A percentile compares a stretch with the other conserved stretches of the same genome.
Conservation (phyloP, 2,113 vertebrate genomes). For the Etheostoma cragini region DNA sequence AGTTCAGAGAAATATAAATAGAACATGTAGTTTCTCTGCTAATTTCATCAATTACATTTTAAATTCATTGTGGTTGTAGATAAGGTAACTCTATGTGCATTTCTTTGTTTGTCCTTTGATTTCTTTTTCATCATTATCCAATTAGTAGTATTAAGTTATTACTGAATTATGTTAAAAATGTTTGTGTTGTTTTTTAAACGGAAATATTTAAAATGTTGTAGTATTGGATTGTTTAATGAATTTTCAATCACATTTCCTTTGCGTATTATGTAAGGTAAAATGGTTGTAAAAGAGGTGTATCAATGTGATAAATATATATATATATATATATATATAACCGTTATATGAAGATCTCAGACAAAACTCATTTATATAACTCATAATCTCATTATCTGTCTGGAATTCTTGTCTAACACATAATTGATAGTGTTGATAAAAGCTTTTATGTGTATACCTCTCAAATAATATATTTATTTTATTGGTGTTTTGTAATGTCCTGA, state of each 20-base stretch:
- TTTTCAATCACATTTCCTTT: neutral
- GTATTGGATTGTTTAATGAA: neutral
- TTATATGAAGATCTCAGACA: neutral
- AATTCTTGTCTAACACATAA: neutral
- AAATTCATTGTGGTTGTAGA: neutral
- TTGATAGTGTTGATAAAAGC: neutral
- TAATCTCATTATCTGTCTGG: conserved; percentile 9
- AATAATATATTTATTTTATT: neutral
- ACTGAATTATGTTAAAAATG: neutral
- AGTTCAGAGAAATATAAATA: neutral
- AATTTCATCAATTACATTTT: neutral
- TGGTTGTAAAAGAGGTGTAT: neutral
- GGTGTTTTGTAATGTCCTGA: neutral
- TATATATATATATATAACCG: too few relatives aligned
- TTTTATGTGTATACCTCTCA: neutral
- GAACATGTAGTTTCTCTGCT: neutral
- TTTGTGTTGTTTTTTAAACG: neutral
- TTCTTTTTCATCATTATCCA: neutral
- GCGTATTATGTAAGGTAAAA: neutral
- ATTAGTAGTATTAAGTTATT: neutral
- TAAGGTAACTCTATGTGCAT: neutral
- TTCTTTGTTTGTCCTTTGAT: neutral
- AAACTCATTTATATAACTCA: neutral
- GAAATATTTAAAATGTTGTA: neutral
- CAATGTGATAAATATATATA: neutral